Evolutionary conservation across 2,888 invertebrate species (phyloP).

Genomic region (Pogonocherus hispidulus): DNA sequence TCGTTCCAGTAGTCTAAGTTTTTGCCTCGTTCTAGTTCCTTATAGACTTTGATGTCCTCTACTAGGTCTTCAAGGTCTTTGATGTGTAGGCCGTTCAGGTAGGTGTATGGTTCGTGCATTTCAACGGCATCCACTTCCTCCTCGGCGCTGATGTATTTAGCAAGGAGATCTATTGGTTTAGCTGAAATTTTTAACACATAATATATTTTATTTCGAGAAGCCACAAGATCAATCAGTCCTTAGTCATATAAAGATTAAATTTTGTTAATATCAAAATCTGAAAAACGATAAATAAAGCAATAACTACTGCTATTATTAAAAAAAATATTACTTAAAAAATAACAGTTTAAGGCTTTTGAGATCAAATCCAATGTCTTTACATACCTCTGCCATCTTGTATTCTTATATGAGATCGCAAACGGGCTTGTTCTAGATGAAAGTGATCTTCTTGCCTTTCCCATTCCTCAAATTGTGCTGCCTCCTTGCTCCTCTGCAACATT

Average conservation of each 20-base stretch:
- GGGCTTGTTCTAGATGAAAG: conserved; percentile 97
- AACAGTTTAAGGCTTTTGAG: too few relatives aligned
- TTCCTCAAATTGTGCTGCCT: conserved; percentile 91
- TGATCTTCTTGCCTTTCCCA: conserved; percentile 98
- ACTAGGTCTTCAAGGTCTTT: conserved; percentile 95
- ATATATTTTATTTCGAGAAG: too few relatives aligned
- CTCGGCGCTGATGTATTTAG: conserved; percentile 94
- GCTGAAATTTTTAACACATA: conserved; percentile 69
- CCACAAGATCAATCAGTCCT: too few relatives aligned
- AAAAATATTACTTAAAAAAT: too few relatives aligned
- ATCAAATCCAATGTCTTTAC: conserved; percentile 21
- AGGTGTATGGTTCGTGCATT: conserved; percentile 98
- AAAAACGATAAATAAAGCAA: too few relatives aligned
- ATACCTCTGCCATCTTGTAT: conserved; percentile 92
- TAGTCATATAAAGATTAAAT: too few relatives aligned
- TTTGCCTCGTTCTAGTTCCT: conserved; percentile 89
- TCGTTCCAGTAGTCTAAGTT: conserved; percentile 96
- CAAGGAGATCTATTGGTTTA: conserved; percentile 97
- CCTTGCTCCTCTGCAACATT: conserved; percentile 88
- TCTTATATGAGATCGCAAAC: conserved; percentile 89
- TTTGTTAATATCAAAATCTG: too few relatives aligned
- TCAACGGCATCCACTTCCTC: conserved; percentile 92
- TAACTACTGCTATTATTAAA: too few relatives aligned
- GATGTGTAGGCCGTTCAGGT: conserved; percentile 90
- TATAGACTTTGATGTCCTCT: conserved; percentile 96